Evolutionary conservation across 92 coral and sea anemone species (phyloP), one percentile per base, ranked within the genome.

Genomic region (Epizoanthus rinbou): DNA sequence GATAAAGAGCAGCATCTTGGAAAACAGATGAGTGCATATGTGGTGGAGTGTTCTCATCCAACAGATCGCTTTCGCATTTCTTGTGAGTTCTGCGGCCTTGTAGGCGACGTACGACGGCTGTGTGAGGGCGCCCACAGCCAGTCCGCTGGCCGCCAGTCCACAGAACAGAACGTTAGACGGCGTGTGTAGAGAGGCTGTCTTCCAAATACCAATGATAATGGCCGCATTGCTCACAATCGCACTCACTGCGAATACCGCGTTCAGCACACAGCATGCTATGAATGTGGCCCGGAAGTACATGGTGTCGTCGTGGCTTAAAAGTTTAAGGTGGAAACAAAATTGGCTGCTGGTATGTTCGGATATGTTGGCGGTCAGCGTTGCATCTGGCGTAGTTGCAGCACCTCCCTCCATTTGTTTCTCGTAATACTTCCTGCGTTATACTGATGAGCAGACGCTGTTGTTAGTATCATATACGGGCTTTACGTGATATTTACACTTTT

Each of bases 111-210:
- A 75, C 4, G 81, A 8, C 7, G 81, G 81, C 28, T 75, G 81
- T 2, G 81, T 58, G 17, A 75, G 35, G 18, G 60, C 25, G 5
- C 81, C 81, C 4, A 75, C 39, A 15, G 67, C 81, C 31, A 75
- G 3, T 0, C 81, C 81, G 33, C 67, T 35, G 9, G 68, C 81
- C 6, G 81, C 68, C 14, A 75, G 81, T 18, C 81, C 81, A 56
- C 68, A 75, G 31, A 75, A 75, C 47, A 75, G 81, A 57, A 75
- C 54, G 39, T 75, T 75, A 8, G 81, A 75, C 43, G 81, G 81
- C 4, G 81, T 57, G 22, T 75, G 81, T 57, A 75, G 68, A 28
- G 67, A 35, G 22, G 81, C 67, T 7, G 81, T 75, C 21, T 31
- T 22, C 68, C 33, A 57, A 66, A 75, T 56, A 21, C 81, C 81